These are phyloP conservation scores for Drosophila hydei DNA, from an alignment of 1,140 invertebrate genomes.

Conservation along the genomic window DNA sequence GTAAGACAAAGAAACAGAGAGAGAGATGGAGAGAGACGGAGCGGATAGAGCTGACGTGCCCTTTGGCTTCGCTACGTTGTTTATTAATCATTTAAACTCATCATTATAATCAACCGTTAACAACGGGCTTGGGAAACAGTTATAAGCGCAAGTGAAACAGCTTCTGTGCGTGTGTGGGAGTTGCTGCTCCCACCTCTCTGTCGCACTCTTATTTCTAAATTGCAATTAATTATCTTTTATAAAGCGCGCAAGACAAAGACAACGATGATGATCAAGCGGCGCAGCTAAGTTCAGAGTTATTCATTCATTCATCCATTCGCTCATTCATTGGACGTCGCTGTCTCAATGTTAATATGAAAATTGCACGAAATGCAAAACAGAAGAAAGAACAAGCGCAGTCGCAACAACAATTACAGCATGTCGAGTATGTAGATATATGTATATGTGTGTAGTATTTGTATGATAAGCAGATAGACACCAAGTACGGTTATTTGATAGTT, in stretches of 20 bases:
- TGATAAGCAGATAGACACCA: conserved; percentile 34
- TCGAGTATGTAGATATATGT: background rate
- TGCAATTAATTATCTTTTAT: conserved; percentile 79
- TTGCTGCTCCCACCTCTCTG: conserved; percentile 23
- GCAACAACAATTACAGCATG: conserved; percentile 42
- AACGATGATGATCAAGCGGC: conserved; percentile 30
- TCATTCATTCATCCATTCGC: conserved; percentile 43
- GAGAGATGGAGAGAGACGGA: background rate
- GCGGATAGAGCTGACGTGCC: conserved; percentile 18
- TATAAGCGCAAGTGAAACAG: conserved; percentile 76
- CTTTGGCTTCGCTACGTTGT: conserved; percentile 59
- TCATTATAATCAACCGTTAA: conserved; percentile 82
- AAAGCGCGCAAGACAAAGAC: conserved; percentile 30
- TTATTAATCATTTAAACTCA: conserved; percentile 83
- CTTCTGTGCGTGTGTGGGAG: conserved; percentile 49
- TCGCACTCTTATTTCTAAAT: conserved; percentile 58
- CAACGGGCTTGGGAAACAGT: conserved; percentile 75
- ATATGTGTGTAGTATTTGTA: background rate
- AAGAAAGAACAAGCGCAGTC: conserved; percentile 13
- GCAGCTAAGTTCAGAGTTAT: conserved; percentile 19
- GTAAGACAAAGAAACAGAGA: background rate
- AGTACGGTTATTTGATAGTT: conserved; percentile 63
- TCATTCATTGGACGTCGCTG: conserved; percentile 48
- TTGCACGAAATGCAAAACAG: conserved; percentile 62
- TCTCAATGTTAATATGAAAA: conserved; percentile 79